A percentile compares a stretch with the other conserved stretches of the same genome.
Conservation (phyloP, 1,140 invertebrate genomes). For the Amphibalanus amphitrite region DNA sequence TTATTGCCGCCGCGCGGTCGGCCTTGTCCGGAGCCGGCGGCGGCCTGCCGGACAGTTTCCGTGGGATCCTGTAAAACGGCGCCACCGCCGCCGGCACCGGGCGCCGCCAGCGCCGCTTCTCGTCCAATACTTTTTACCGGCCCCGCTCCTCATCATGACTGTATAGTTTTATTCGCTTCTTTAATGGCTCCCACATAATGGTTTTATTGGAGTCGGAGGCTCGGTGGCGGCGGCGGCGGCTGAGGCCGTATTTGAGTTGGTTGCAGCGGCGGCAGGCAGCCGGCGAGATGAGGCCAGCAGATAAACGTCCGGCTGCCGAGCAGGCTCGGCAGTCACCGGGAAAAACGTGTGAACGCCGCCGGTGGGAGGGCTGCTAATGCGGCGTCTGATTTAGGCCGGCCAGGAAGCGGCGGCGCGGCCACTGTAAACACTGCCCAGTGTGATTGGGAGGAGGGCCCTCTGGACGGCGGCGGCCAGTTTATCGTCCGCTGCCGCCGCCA, state of each 20-base stretch:
- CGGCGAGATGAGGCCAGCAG: neutral
- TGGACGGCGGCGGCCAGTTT: neutral
- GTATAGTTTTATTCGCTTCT: neutral
- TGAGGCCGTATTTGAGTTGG: no score
- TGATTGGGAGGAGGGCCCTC: neutral
- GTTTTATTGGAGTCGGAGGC: constrained; percentile 1
- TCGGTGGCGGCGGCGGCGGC: no score
- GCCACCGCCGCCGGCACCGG: neutral
- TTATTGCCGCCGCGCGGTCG: neutral
- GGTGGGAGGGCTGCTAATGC: neutral
- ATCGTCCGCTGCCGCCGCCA: neutral
- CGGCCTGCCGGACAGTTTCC: neutral
- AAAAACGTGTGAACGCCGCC: neutral
- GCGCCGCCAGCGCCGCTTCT: no score
- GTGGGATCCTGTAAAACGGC: neutral
- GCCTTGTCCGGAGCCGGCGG: neutral
- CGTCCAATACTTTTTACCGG: neutral
- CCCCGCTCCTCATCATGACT: neutral
- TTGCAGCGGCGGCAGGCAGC: no score
- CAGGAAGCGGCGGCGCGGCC: neutral
- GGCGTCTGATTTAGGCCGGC: neutral
- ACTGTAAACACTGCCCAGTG: neutral
- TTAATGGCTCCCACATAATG: neutral
- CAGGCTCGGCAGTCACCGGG: neutral
- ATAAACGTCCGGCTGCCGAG: neutral